Evolutionary conservation across 2,888 invertebrate genomes (phyloP).

Genomic region (Cordylochernes scorpioides): DNA sequence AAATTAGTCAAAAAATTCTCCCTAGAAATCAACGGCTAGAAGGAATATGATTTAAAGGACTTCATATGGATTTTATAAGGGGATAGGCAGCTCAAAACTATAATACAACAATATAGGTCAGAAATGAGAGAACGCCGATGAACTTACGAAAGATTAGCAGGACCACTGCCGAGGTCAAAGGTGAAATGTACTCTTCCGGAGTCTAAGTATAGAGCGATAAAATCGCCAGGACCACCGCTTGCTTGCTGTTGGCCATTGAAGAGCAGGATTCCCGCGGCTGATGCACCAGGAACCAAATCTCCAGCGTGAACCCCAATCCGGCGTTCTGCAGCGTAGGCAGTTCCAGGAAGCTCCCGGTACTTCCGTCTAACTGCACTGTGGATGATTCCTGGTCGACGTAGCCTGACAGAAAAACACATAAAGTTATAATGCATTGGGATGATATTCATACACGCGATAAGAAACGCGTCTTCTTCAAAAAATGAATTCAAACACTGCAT

Average conservation of each 20-base stretch:
- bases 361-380: no score
- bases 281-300: constrained; percentile 54
- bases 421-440: no score
- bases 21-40: no score
- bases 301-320: constrained; percentile 29
- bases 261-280: constrained; percentile 50
- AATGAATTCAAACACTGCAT: no score
- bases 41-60: no score
- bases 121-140: neutral
- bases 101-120: neutral
- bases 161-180: constrained; percentile 25
- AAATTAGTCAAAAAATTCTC: no score
- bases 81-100: no score
- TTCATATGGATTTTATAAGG: no score
- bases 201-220: constrained; percentile 49
- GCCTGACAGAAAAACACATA: no score
- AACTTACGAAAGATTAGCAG: constrained; percentile 19
- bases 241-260: constrained; percentile 59
- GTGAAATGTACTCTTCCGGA: constrained; percentile 32
- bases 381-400: no score
- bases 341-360: constrained; percentile 21
- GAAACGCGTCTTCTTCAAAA: no score
- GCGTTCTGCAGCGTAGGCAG: constrained; percentile 37
- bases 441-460: no score
- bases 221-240: constrained; percentile 60